Evolutionary conservation across 2,797 vertebrate species (phyloP).

Genomic region (Catamblyrhynchus diadema): DNA sequence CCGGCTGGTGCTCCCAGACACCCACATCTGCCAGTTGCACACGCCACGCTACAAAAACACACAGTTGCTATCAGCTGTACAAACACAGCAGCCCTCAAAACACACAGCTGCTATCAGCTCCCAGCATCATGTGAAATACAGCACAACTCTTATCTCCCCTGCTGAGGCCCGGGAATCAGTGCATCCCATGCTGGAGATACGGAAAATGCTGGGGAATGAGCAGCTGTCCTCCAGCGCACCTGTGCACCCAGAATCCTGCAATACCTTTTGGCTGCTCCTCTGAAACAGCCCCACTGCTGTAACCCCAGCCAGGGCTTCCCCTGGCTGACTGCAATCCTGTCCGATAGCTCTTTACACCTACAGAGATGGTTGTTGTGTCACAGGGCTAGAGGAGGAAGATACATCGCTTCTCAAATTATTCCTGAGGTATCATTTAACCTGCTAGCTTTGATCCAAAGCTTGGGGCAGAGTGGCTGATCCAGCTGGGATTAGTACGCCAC

Average conservation of each 20-base stretch:
- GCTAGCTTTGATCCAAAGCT: not conserved
- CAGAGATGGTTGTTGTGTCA: not conserved
- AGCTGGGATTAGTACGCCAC: not conserved
- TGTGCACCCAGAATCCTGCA: not conserved
- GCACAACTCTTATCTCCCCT: not conserved
- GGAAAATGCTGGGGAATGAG: not conserved
- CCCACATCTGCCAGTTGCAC: not conserved
- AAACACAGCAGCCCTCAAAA: constrained; percentile 1
- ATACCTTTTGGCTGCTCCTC: not conserved
- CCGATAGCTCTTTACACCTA: not conserved
- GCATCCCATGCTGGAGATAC: accelerated
- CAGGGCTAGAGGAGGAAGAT: not conserved
- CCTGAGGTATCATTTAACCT: not conserved
- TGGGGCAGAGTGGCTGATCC: not conserved
- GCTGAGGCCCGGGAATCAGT: not conserved
- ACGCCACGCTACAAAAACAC: accelerated
- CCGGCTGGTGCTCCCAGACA: not conserved
- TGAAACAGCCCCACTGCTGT: not conserved
- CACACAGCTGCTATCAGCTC: constrained; percentile 14
- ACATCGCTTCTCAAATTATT: not conserved
- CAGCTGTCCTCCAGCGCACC: not conserved
- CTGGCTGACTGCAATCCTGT: not conserved
- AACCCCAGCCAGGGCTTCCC: not conserved
- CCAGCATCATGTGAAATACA: not conserved
- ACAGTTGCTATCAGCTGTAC: not conserved